Evolutionary conservation across 2,797 vertebrate species (phyloP), one percentile per base, ranked within the genome.

Genomic region (Etheostoma perlongum): DNA sequence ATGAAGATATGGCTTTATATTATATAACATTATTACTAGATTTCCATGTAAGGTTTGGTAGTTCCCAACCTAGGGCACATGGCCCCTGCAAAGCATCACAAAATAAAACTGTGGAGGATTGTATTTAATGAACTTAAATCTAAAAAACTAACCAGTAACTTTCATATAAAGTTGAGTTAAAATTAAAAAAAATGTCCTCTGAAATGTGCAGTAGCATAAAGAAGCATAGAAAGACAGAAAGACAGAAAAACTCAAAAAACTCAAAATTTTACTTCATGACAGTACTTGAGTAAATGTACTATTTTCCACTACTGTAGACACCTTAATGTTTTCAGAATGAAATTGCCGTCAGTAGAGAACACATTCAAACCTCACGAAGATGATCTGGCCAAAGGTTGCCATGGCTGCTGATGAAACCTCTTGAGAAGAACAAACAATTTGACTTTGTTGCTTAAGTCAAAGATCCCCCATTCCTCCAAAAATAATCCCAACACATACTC

Each of bases 341-440:
- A 47, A 36, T 14, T 11, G 10, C 16, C n/a, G 46, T 14, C 44
- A 16, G 2, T 0, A 44, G 18, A 67, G 9, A 57, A 12, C 30
- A 52, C 8, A 40, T 10, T 52, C 9, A 68, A 67, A 70, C 11
- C 21, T 33, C 19, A 15, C 81, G 82, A 95, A 94, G 81, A 95
- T 89, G 66, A 95, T 92, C 63, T 93, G 85, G 30, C 93, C 90
- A 0, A 95, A 25, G 0, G 89, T 63, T 23, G 93, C 92, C 94
- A 95, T 95, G 67, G 46, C 68, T 78, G 60, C 59, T 0, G 58
- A 47, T 23, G 3, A 53, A 65, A 16, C 30, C 47, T 69, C 4
- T 5, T 0, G 0, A 36, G 19, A 55, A 9, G 11, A 54, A 23
- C 3, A 0, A 36, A 19, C 1, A 0, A 59, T 25, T n/a, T 0